Percentiles rank a stretch among this genome's conserved stretches.
phyloP scores from a whole-genome alignment of 2,113 vertebrate genomes.

The Grallaria varia region DNA sequence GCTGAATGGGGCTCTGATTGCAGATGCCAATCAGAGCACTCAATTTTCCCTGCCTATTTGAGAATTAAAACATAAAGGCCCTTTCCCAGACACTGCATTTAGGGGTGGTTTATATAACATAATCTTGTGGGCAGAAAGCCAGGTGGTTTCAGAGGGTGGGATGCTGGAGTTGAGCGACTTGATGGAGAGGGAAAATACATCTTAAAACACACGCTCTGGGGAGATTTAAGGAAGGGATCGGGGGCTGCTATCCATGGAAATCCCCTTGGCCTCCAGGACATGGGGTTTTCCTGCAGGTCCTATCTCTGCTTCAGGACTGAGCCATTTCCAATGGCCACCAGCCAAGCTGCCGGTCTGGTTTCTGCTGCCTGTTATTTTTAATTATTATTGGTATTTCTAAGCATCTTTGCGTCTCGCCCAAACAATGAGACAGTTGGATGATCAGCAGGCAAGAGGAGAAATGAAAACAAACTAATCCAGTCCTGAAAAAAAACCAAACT shows the following conservation, averaged over 20 bases:
- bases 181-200: background rate
- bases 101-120: conserved; percentile 49
- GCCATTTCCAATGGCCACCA: background rate
- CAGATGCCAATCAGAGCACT: conserved; percentile 67
- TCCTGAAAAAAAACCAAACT: background rate
- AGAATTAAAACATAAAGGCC: conserved; percentile 71
- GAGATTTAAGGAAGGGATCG: rapidly evolving
- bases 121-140: conserved; percentile 40
- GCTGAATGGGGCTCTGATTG: conserved; percentile 71
- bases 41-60: conserved; percentile 62
- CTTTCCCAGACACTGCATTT: conserved; percentile 48
- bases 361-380: background rate
- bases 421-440: conserved; percentile 29
- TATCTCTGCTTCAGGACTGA: background rate
- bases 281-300: background rate
- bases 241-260: background rate
- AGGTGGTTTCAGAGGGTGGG: background rate
- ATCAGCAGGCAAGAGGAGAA: conserved; percentile 17
- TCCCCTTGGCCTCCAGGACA: background rate
- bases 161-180: background rate
- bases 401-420: background rate
- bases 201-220: background rate
- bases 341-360: background rate
- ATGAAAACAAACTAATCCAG: background rate
- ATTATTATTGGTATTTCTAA: background rate